Conservation (phyloP, 2,113 vertebrate genomes). For the Peromyscus maniculatus region DNA sequence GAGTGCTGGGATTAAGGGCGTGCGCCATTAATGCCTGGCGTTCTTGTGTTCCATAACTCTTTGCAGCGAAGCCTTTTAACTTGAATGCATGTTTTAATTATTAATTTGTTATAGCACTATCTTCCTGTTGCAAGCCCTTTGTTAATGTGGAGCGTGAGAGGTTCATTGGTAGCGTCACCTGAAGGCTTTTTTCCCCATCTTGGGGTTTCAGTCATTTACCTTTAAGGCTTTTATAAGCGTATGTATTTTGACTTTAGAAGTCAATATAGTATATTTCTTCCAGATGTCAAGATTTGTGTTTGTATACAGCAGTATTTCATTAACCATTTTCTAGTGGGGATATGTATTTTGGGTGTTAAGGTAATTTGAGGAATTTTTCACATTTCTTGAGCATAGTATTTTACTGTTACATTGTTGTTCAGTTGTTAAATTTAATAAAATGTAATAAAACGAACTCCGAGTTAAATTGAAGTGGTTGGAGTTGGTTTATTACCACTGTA, state of each 20-base stretch:
- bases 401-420: not conserved
- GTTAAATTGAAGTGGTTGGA: slow-evolving; percentile 35
- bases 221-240: slow-evolving; percentile 60
- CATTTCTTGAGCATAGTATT: slow-evolving; percentile 4
- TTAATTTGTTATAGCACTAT: not conserved
- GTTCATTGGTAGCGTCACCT: slow-evolving; percentile 1
- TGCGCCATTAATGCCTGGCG: not conserved
- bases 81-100: not conserved
- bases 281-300: slow-evolving; percentile 38
- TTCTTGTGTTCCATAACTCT: not conserved
- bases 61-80: slow-evolving; percentile 48
- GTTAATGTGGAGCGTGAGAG: not conserved
- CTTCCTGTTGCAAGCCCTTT: slow-evolving; percentile 46
- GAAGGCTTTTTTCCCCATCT: slow-evolving; percentile 37
- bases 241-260: not conserved
- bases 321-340: not conserved
- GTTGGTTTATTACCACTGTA: slow-evolving; percentile 32
- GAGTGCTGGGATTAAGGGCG: not conserved
- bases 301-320: not conserved
- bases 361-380: slow-evolving; percentile 44
- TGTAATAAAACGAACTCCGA: slow-evolving; percentile 1
- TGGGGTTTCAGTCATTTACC: slow-evolving; percentile 20
- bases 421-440: slow-evolving; percentile 23
- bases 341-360: slow-evolving; percentile 35
- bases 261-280: slow-evolving; percentile 3